A percentile compares a stretch with the other conserved stretches of the same genome.
Conservation (phyloP, 2,888 invertebrate genomes). For the Ischnus inquisitorius region DNA sequence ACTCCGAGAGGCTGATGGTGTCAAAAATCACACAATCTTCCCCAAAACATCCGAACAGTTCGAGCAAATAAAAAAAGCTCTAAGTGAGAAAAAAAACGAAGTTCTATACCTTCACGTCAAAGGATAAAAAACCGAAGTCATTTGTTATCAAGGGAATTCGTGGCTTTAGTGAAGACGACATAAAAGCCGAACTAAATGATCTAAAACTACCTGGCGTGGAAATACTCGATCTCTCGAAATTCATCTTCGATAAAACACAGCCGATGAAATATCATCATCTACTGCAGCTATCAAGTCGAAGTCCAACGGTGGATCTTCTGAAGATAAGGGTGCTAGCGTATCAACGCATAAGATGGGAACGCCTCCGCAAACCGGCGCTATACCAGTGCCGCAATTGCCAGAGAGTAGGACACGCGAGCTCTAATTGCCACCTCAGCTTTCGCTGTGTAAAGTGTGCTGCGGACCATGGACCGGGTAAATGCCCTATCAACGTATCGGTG, state of each 20-base stretch:
- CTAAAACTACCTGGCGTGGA: conserved; percentile 8
- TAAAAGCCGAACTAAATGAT: background rate
- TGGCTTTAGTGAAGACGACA: too few species aligned
- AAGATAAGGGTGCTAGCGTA: background rate
- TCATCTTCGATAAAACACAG: background rate
- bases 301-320: conserved; percentile 9
- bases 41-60: background rate
- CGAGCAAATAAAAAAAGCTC: conserved; percentile 6
- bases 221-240: conserved; percentile 19
- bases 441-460: conserved; percentile 50
- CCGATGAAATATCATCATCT: conserved; percentile 5
- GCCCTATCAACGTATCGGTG: background rate
- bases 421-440: conserved; percentile 30
- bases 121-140: too few species aligned
- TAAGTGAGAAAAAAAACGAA: conserved; percentile 4
- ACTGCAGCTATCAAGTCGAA: conserved; percentile 25
- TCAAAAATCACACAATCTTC: background rate
- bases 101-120: conserved; percentile 41
- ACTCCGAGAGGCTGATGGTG: background rate
- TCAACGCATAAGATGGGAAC: conserved; percentile 48
- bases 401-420: conserved; percentile 38
- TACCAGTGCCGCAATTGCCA: conserved; percentile 51
- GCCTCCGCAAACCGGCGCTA: conserved; percentile 2
- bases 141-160: too few species aligned
- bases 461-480: conserved; percentile 21